Conservation (phyloP, 2,113 vertebrate species). For the Ceratotherium simum region DNA sequence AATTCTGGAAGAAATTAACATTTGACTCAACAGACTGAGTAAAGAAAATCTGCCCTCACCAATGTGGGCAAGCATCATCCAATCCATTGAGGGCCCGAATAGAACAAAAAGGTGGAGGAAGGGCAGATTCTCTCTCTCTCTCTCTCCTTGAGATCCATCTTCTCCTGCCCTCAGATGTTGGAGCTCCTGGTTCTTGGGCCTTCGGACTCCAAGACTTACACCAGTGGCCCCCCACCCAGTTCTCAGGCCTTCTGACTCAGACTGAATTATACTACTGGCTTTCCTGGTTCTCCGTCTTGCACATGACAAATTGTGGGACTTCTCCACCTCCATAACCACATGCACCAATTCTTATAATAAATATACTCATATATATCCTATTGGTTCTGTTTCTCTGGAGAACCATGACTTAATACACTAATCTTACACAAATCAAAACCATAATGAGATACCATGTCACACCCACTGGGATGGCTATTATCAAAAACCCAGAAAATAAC, state of each 20-base stretch:
- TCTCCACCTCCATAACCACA: not conserved
- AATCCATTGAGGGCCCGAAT: not conserved
- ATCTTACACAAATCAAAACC: not conserved
- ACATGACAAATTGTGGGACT: not conserved
- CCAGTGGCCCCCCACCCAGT: fast-evolving
- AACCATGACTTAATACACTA: not conserved
- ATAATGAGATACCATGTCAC: not conserved
- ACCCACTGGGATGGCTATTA: not conserved
- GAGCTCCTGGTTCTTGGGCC: not conserved
- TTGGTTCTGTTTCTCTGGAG: slow-evolving; percentile 11
- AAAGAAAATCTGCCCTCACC: not conserved
- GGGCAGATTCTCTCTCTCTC: not conserved
- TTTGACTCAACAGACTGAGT: not conserved
- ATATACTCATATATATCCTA: not conserved
- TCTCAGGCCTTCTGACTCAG: not conserved
- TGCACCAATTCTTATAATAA: not conserved
- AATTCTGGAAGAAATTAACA: not conserved
- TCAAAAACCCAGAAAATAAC: not conserved
- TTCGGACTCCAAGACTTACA: not conserved
- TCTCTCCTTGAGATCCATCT: not conserved
- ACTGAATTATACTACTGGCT: not conserved
- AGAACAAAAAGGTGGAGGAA: not conserved
- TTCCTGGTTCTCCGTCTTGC: too few species aligned
- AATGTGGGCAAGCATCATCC: not conserved
- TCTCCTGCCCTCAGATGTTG: not conserved